phyloP scores from a whole-genome alignment of 1,140 invertebrate genomes.

The Eumaeus atala region DNA sequence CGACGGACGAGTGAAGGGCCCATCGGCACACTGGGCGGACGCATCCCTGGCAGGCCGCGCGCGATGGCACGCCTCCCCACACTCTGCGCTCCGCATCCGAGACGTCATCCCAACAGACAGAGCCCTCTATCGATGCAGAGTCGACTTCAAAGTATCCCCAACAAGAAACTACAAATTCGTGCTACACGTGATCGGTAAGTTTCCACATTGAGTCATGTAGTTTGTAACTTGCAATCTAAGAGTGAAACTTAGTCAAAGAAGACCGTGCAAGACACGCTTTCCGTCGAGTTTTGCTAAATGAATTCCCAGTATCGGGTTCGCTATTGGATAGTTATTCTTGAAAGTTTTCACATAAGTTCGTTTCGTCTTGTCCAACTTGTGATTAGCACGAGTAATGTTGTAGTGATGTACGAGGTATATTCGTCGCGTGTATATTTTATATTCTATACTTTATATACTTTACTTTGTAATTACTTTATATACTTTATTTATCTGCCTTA shows the following conservation, averaged over 20 bases:
- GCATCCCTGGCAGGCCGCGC: conserved; percentile 85
- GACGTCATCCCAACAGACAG: conserved; percentile 82
- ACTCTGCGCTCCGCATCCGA: conserved; percentile 83
- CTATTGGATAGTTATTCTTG: conserved; percentile 11
- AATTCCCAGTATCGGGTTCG: conserved; percentile 18
- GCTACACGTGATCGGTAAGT: conserved; percentile 25
- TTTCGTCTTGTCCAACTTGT: too few species aligned
- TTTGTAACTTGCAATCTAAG: conserved; percentile 20
- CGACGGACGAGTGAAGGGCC: conserved; percentile 82
- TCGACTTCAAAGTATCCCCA: conserved; percentile 88
- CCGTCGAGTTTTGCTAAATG: conserved; percentile 16
- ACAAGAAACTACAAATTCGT: conserved; percentile 85
- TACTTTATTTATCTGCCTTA: too few species aligned
- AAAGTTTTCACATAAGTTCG: too few species aligned
- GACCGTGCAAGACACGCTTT: conserved; percentile 19
- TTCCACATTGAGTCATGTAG: conserved; percentile 25
- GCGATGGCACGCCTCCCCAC: conserved; percentile 80
- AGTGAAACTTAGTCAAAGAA: conserved; percentile 26
- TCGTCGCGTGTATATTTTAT: too few species aligned
- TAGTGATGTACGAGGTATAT: too few species aligned
- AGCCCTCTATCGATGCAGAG: conserved; percentile 84
- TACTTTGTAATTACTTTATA: too few species aligned
- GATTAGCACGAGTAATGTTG: too few species aligned
- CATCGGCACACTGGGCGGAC: conserved; percentile 87
- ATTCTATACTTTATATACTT: too few species aligned